Evolutionary conservation across 2,888 invertebrate genomes (phyloP).

Genomic region (Lycophotia porphyrea): DNA sequence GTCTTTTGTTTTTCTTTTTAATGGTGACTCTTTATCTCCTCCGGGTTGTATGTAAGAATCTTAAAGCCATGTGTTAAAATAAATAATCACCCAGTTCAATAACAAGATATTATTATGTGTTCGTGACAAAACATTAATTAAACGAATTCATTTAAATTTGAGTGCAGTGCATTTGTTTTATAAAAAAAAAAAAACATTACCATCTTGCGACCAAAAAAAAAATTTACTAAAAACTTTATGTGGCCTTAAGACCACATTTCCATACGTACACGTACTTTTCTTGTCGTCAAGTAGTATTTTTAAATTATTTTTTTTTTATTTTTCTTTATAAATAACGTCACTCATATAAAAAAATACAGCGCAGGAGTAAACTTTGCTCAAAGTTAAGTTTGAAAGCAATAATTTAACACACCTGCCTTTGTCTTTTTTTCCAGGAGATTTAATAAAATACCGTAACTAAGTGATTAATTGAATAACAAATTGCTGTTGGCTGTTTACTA

Average conservation of each 20-base stretch:
- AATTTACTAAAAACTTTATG: background rate
- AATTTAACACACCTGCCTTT: background rate
- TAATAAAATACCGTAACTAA: background rate
- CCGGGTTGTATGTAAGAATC: background rate
- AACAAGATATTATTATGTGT: background rate
- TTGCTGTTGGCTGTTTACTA: background rate
- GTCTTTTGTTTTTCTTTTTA: conserved; percentile 12
- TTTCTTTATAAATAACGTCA: too few relatives aligned
- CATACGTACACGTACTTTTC: background rate
- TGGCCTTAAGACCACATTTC: background rate
- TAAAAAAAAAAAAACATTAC: conserved; percentile 20
- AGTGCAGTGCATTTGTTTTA: conserved; percentile 5
- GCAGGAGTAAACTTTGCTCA: conserved; percentile 12
- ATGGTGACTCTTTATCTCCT: background rate
- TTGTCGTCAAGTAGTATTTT: background rate
- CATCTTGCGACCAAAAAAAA: background rate
- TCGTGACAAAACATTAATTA: conserved; percentile 1
- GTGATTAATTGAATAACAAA: background rate
- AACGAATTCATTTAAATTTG: background rate
- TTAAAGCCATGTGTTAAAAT: background rate
- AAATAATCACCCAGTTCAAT: background rate
- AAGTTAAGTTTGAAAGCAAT: background rate
- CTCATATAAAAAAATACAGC: background rate
- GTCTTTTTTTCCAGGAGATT: background rate
- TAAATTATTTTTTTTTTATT: too few relatives aligned